A percentile compares a stretch with the other conserved stretches of the same genome.
Evolutionary conservation across 1,140 invertebrate genomes (phyloP).

Genomic region (Bombus vancouverensis): DNA sequence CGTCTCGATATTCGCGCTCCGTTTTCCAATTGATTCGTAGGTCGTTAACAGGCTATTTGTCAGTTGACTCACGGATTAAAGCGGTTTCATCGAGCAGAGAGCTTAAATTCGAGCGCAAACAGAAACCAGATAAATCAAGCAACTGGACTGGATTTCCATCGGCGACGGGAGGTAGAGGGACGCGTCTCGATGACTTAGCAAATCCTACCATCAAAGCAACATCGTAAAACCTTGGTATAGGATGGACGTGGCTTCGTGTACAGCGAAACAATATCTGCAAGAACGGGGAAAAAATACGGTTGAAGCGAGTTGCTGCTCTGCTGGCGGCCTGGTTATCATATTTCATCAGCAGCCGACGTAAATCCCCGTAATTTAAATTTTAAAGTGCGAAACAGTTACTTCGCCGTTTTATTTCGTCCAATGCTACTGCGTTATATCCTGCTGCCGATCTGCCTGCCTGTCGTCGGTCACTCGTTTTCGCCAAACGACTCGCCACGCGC

Average conservation of each 20-base stretch:
- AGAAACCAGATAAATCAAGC: neutral
- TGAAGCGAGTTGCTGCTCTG: constrained; percentile 17
- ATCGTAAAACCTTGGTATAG: neutral
- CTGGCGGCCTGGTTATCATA: constrained; percentile 31
- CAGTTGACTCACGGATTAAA: neutral
- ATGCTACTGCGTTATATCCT: neutral
- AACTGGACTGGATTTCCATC: neutral
- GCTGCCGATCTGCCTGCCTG: neutral
- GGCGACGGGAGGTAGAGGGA: neutral
- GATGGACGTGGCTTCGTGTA: no score
- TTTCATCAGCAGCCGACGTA: constrained; percentile 17
- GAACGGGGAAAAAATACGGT: constrained; percentile 19
- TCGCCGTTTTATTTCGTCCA: constrained; percentile 20
- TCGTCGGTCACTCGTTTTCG: neutral
- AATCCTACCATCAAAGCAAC: neutral
- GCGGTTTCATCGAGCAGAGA: neutral
- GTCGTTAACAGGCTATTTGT: neutral
- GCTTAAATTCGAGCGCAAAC: neutral
- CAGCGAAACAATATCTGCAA: neutral
- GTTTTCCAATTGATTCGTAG: neutral
- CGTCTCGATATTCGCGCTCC: no score
- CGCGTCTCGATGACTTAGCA: neutral
- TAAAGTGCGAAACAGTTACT: constrained; percentile 29
- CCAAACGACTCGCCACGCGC: no score
- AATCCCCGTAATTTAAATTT: constrained; percentile 52